phyloP scores from a whole-genome alignment of 1,140 invertebrate species.

The Littorina saxatilis region DNA sequence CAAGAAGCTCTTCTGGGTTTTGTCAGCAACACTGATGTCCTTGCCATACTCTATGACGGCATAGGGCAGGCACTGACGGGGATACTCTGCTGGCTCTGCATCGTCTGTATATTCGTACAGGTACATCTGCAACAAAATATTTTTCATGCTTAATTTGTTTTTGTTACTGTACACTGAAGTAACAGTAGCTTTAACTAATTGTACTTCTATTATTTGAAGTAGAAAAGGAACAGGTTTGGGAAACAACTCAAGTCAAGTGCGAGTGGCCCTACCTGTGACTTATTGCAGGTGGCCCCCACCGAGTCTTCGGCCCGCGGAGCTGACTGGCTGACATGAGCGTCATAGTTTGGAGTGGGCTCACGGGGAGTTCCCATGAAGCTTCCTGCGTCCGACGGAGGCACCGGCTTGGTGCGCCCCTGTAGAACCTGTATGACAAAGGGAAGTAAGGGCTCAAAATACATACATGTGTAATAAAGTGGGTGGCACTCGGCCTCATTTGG shows the following conservation, averaged over 20 bases:
- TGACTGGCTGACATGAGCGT: constrained; percentile 49
- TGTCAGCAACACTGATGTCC: background rate
- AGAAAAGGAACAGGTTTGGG: too few species aligned
- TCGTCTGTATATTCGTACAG: constrained; percentile 63
- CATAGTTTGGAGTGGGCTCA: constrained; percentile 63
- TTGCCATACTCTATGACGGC: constrained; percentile 50
- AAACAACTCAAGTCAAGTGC: too few species aligned
- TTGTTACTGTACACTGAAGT: too few species aligned
- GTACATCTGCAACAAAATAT: constrained; percentile 47
- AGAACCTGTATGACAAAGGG: too few species aligned
- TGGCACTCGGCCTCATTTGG: too few species aligned
- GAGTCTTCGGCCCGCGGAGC: constrained; percentile 41
- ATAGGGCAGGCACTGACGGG: constrained; percentile 58
- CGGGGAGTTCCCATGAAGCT: constrained; percentile 42
- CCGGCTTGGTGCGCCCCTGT: background rate
- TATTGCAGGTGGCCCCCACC: constrained; percentile 35
- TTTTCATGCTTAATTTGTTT: background rate
- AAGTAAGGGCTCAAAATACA: too few species aligned
- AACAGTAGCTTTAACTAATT: too few species aligned
- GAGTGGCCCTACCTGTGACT: constrained; percentile 62
- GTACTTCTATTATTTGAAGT: too few species aligned
- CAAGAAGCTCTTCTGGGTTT: background rate
- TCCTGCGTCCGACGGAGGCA: constrained; percentile 5
- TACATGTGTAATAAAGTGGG: too few species aligned
- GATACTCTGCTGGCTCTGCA: constrained; percentile 48